Base-by-base conservation (phyloP, 2,888 invertebrate genomes). In the Alentia gelatinosa region DNA sequence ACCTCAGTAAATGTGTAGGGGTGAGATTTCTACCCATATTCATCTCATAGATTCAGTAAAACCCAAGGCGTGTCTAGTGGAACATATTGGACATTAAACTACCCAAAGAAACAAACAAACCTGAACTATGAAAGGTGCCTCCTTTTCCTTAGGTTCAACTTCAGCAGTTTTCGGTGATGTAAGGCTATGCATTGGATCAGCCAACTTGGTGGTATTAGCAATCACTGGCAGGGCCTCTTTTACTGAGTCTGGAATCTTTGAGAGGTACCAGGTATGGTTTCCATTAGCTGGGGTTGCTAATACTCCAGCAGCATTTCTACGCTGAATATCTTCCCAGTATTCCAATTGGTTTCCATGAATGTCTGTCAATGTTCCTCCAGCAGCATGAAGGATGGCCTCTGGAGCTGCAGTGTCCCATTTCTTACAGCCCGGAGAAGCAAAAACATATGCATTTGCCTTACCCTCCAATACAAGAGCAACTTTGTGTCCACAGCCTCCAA, bases 351-450 rank as follows among this genome's bases (percentile, higher is more conserved):
- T 95, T 19, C 97, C 97, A 90, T 96, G 97, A 90, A 99, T 97
- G 96, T 99, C 98, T 0, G 99, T 99, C 90, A 99, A 96, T 89
- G 96, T 97, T 0, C 99, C 99, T 1, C 99, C 99, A 4, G 98
- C 97, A 0, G 98, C 98, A 74, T 97, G 97, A 0, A 99, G 97
- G 0, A 99, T 97, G 0, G 99, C 99, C 96, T 99, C 99, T 0
- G 99, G 99, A 0, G 98, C 99, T 96, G 99, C 99, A 0, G 99
- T 99, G 96, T 99, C 99, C 99, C 99, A 99, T 95, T 98, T 98
- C 96, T 99, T 99, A 95, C 98, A 98, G 0, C 99, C 99, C 35
- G 97, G 97, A 94, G 98, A 98, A 0, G 99, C 98, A 96, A 98
- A 99, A 0, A 99, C 98, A 95, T 99, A 99, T 0, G 99, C 98